phyloP scores from a whole-genome alignment of 2,113 vertebrate genomes.

The Thunnus maccoyii region DNA sequence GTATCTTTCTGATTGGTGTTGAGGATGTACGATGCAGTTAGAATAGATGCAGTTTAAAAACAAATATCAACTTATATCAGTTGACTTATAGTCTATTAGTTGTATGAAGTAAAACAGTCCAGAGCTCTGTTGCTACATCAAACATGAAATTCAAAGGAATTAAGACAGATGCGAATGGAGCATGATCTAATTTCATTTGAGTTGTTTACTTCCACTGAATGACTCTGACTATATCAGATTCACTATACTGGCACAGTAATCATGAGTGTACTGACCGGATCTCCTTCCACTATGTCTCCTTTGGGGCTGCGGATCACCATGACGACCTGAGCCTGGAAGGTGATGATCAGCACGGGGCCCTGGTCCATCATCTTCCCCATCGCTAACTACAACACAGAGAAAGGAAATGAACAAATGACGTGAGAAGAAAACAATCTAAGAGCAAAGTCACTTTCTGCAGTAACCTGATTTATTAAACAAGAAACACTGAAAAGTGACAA shows the following conservation, averaged over 20 bases:
- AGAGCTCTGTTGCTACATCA: not conserved
- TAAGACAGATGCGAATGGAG: not conserved
- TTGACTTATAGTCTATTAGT: not conserved
- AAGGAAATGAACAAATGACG: not conserved
- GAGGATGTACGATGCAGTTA: not conserved
- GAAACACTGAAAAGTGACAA: not conserved
- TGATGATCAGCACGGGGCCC: constrained; percentile 95
- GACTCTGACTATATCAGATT: constrained; percentile 22
- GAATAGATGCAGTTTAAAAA: no score
- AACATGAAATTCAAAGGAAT: not conserved
- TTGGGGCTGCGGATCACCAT: constrained; percentile 92
- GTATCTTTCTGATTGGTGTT: not conserved
- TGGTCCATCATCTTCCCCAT: constrained; percentile 99
- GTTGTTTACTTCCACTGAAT: constrained; percentile 26
- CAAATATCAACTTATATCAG: not conserved
- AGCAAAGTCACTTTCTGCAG: not conserved
- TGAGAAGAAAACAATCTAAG: not conserved
- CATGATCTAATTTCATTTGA: constrained; percentile 25
- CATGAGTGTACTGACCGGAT: constrained; percentile 88
- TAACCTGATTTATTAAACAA: not conserved
- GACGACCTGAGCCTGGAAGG: constrained; percentile 97
- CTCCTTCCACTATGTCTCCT: constrained; percentile 94
- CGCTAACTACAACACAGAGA: constrained; percentile 85
- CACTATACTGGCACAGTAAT: not conserved
- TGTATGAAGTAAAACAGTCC: not conserved